These are phyloP conservation scores for Myxocyprinus asiaticus DNA, from an alignment of 2,113 vertebrate species.

Conservation along the genomic window DNA sequence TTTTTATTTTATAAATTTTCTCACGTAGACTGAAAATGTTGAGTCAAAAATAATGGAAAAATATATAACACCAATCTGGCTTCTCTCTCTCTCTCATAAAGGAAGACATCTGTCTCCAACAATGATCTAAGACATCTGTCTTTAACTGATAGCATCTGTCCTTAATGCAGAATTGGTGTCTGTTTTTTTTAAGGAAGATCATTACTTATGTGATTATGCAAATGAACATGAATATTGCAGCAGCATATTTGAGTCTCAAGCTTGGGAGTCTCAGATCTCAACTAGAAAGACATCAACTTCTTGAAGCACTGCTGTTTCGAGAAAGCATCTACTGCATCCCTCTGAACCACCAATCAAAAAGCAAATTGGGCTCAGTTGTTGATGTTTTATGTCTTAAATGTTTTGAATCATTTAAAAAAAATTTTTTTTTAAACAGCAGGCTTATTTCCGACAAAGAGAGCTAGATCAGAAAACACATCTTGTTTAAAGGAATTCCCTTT, in stretches of 20 bases:
- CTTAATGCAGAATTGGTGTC: background rate
- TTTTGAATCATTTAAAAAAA: background rate
- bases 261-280: background rate
- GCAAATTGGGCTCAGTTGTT: background rate
- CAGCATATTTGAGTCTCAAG: background rate
- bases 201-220: constrained; percentile 5
- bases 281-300: background rate
- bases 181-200: background rate
- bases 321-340: background rate
- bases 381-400: constrained; percentile 1
- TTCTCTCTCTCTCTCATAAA: background rate
- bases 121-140: background rate
- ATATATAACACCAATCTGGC: background rate
- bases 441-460: background rate
- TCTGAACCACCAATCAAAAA: constrained; percentile 15
- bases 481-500: background rate
- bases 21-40: background rate
- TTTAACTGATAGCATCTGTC: background rate
- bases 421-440: background rate
- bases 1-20: background rate
- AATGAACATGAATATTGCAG: background rate
- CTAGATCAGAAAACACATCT: constrained; percentile 12
- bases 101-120: background rate
- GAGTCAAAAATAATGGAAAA: background rate
- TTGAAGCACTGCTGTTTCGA: background rate